A percentile compares a stretch with the other conserved stretches of the same genome.
These are phyloP conservation scores for Chiroxiphia lanceolata DNA, from an alignment of 2,797 vertebrate species.

Conservation along the genomic window DNA sequence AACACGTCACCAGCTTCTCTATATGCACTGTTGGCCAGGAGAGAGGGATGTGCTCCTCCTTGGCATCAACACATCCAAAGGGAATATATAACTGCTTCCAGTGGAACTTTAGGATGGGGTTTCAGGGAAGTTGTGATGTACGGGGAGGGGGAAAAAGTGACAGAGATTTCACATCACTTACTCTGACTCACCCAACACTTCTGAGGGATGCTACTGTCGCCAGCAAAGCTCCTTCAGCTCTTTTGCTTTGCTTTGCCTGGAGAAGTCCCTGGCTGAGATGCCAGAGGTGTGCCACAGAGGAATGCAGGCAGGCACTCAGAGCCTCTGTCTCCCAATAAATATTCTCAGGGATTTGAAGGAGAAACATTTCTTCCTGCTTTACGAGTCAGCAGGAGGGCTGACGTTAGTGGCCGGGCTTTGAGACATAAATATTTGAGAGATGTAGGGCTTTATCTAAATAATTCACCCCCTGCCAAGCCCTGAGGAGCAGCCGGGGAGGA, in stretches of 20 bases:
- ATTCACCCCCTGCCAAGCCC: fast-evolving
- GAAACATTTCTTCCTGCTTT: not conserved
- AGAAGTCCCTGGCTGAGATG: not conserved
- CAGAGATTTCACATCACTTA: not conserved
- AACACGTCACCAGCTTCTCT: not conserved
- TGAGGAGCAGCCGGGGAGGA: fast-evolving
- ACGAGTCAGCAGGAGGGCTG: not conserved
- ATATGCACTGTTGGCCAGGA: not conserved
- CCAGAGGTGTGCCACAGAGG: not conserved
- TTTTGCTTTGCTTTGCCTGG: not conserved
- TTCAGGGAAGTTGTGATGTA: not conserved
- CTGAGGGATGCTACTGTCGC: slow-evolving; percentile 5
- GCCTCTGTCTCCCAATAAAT: not conserved
- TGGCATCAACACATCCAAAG: not conserved
- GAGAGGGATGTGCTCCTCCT: not conserved
- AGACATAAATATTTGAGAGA: not conserved
- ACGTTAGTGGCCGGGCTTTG: not conserved
- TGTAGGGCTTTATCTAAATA: not conserved
- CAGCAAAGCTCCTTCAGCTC: not conserved
- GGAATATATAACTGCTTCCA: not conserved
- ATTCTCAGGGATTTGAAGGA: not conserved
- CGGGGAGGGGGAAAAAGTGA: not conserved
- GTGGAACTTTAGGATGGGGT: not conserved
- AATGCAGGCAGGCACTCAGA: not conserved
- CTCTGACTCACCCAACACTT: not conserved